Evolutionary conservation across 2,113 vertebrate genomes (phyloP), one percentile per base, ranked within the genome.

Genomic region (Ciconia boyciana): DNA sequence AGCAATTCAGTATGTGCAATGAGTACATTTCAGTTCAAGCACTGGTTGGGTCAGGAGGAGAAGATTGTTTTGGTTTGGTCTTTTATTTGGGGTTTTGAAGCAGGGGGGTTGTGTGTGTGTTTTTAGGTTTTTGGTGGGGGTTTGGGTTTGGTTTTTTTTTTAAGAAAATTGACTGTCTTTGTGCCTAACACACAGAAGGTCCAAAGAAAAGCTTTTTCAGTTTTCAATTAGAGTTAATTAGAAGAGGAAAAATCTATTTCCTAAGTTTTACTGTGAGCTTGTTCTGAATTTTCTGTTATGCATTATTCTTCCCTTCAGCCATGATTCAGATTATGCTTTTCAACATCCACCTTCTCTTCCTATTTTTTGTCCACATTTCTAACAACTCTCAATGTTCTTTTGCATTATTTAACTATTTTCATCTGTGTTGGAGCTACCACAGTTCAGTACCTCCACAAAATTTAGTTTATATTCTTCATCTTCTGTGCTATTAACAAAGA

Each of bases 401-500:
- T 57, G 16, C 24, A 58, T 71, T 92, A 80, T 87, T 94, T 72
- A 83, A 76, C 49, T 82, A n/a, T 78, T 96, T 94, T 93, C 16
- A 16, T 84, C 84, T 71, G 7, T 44, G 80, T 15, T 83, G 20
- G 16, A 91, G 54, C n/a, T 66, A 85, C 43, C 46, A 54, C 3
- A 4, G 54, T 66, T 91, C 74, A 87, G 41, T 54, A 79, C 62
- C 32, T 82, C 46, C 54, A 80, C 9, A 76, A 36, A 90, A 72
- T 68, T 82, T 61, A 54, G 34, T 76, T 92, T 72, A 83, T 85
- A 39, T 43, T 72, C 58, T 62, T 79, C 39, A 84, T 93, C 91
- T 95, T 90, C 74, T 76, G 55, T 57, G 46, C 74, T 92, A 78
- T 93, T 97, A 96, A 69, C 61, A 72, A 82, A 93, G 60, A 82